A percentile compares a stretch with the other conserved stretches of the same genome.
phyloP scores from a whole-genome alignment of 2,113 vertebrate species.

The Odontesthes bonariensis region DNA sequence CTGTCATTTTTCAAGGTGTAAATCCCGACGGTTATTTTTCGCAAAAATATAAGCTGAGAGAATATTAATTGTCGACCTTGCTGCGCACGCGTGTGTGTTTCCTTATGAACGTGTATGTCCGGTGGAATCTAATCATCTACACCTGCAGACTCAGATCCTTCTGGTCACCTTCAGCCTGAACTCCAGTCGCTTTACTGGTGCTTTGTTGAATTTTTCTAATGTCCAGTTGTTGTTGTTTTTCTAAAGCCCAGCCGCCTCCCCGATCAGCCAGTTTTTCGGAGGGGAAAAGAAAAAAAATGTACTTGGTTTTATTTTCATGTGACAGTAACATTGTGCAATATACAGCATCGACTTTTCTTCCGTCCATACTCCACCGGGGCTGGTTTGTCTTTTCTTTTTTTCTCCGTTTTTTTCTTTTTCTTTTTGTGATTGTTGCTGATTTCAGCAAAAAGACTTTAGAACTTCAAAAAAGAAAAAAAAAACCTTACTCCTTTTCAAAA shows the following conservation, averaged over 20 bases:
- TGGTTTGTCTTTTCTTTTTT: slow-evolving; percentile 39
- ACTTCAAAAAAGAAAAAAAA: slow-evolving; percentile 61
- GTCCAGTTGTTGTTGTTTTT: slow-evolving; percentile 19
- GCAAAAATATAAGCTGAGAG: slow-evolving; percentile 78
- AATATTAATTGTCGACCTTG: slow-evolving; percentile 65
- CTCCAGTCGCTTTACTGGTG: slow-evolving; percentile 57
- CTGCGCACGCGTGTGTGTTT: slow-evolving; percentile 39
- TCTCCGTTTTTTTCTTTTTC: slow-evolving; percentile 15
- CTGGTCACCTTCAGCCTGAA: slow-evolving; percentile 68
- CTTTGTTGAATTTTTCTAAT: slow-evolving; percentile 60
- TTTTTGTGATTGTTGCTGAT: slow-evolving; percentile 54
- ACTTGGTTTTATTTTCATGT: slow-evolving; percentile 68
- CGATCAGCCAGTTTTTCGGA: slow-evolving; percentile 56
- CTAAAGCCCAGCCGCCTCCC: slow-evolving; percentile 52
- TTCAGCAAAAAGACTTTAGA: slow-evolving; percentile 71
- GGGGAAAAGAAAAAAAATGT: slow-evolving; percentile 1
- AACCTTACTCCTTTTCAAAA: slow-evolving; percentile 57
- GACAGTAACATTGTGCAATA: slow-evolving; percentile 84
- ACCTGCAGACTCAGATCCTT: slow-evolving; percentile 58
- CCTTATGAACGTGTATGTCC: slow-evolving; percentile 41
- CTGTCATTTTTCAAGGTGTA: slow-evolving; percentile 34
- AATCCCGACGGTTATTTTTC: slow-evolving; percentile 47
- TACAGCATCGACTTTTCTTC: slow-evolving; percentile 78
- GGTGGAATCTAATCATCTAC: slow-evolving; percentile 68
- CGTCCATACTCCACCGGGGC: slow-evolving; percentile 70